These are phyloP conservation scores for Dinomys branickii DNA, from an alignment of 2,113 vertebrate genomes.

Conservation along the genomic window DNA sequence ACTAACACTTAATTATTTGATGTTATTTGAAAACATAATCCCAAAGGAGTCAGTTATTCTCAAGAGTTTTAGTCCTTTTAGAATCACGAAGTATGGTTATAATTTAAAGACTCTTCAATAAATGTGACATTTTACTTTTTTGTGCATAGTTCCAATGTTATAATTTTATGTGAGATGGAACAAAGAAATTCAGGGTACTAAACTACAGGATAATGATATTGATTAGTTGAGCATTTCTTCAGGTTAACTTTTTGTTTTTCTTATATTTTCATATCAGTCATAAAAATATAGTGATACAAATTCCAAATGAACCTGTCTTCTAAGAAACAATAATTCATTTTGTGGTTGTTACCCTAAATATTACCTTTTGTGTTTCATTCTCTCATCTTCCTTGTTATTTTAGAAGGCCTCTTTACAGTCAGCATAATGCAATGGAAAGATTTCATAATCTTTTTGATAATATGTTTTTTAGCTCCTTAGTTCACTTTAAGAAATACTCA, in stretches of 20 bases:
- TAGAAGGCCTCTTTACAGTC: background rate
- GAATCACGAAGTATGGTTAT: background rate
- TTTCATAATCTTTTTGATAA: slow-evolving; percentile 15
- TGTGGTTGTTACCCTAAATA: background rate
- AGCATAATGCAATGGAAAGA: background rate
- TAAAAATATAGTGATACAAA: slow-evolving; percentile 24
- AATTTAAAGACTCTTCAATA: slow-evolving; percentile 20
- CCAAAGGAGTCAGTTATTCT: slow-evolving; percentile 45
- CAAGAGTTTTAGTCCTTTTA: slow-evolving; percentile 23
- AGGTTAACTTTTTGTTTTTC: slow-evolving; percentile 24
- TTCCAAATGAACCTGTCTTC: slow-evolving; percentile 41
- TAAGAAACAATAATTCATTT: slow-evolving; percentile 45
- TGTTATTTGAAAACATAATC: background rate
- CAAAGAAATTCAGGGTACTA: slow-evolving; percentile 22
- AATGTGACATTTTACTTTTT: slow-evolving; percentile 19
- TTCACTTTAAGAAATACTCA: slow-evolving; percentile 44
- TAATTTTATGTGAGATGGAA: background rate
- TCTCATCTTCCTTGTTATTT: background rate
- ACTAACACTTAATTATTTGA: background rate
- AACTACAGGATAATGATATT: slow-evolving; percentile 1
- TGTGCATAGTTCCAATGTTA: background rate
- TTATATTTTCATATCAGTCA: slow-evolving; percentile 10
- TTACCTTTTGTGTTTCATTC: background rate
- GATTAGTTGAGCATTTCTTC: background rate
- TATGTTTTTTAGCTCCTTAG: background rate